Conservation (phyloP, 1,140 invertebrate species). For the Ceratitis capitata region DNA sequence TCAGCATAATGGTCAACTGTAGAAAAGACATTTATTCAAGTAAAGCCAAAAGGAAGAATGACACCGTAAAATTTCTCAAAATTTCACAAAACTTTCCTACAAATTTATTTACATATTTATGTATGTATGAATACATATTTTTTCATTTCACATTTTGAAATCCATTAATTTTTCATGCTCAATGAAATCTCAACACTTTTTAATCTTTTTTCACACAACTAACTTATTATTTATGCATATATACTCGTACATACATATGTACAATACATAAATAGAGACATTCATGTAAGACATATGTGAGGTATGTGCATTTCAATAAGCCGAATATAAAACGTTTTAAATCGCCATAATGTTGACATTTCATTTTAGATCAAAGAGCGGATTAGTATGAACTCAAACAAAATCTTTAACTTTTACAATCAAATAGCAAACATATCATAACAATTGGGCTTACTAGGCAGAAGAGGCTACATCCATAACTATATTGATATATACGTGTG, state of each 20-base stretch:
- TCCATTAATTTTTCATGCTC: neutral
- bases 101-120: no score
- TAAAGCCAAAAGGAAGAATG: no score
- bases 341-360: neutral
- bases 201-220: neutral
- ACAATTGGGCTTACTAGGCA: no score
- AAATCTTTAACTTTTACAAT: neutral
- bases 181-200: neutral
- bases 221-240: neutral
- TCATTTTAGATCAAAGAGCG: neutral
- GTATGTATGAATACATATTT: neutral
- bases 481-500: no score
- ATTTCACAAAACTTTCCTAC: no score
- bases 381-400: neutral
- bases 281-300: neutral
- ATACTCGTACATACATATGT: neutral
- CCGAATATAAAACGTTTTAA: constrained; percentile 3
- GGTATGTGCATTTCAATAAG: no score
- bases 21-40: no score
- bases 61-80: no score
- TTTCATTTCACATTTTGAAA: neutral
- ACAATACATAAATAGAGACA: neutral
- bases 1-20: no score
- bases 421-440: neutral
- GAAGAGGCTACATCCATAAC: no score